Conservation (phyloP, 2,113 vertebrate species). For the Cyprinodon tularosa region DNA sequence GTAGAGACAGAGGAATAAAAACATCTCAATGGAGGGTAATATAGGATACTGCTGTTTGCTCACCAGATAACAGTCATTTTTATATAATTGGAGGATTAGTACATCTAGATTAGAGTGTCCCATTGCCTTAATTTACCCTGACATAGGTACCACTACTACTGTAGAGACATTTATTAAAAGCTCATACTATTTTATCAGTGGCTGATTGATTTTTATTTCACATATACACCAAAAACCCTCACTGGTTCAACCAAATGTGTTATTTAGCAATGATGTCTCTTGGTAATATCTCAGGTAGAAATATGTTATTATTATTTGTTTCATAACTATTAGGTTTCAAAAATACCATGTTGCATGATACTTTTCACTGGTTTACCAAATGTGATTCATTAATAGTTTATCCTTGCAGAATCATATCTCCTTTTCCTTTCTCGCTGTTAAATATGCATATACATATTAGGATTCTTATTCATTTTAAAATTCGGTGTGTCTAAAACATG, state of each 20-base stretch:
- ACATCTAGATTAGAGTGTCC: slow-evolving; percentile 39
- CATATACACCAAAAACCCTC: background rate
- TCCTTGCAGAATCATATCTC: background rate
- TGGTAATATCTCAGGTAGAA: background rate
- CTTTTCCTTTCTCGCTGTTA: background rate
- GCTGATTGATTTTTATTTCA: slow-evolving; percentile 3
- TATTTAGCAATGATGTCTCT: background rate
- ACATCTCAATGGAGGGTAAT: slow-evolving; percentile 29
- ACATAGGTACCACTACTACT: slow-evolving; percentile 11
- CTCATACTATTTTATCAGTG: background rate
- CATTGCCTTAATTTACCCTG: slow-evolving; percentile 35
- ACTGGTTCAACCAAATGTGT: background rate
- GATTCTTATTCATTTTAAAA: background rate
- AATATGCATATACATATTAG: background rate
- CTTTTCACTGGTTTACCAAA: background rate
- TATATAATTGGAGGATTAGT: slow-evolving; percentile 44
- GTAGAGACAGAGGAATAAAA: slow-evolving; percentile 42
- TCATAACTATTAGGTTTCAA: background rate
- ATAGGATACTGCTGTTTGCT: slow-evolving; percentile 48
- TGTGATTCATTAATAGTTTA: too few relatives aligned
- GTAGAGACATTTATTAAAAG: background rate
- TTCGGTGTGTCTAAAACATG: background rate
- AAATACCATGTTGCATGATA: background rate
- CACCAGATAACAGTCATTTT: slow-evolving; percentile 48
- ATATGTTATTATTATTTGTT: background rate